These are phyloP conservation scores for Eulemur rufifrons DNA, from an alignment of 2,113 vertebrate species.

Conservation along the genomic window DNA sequence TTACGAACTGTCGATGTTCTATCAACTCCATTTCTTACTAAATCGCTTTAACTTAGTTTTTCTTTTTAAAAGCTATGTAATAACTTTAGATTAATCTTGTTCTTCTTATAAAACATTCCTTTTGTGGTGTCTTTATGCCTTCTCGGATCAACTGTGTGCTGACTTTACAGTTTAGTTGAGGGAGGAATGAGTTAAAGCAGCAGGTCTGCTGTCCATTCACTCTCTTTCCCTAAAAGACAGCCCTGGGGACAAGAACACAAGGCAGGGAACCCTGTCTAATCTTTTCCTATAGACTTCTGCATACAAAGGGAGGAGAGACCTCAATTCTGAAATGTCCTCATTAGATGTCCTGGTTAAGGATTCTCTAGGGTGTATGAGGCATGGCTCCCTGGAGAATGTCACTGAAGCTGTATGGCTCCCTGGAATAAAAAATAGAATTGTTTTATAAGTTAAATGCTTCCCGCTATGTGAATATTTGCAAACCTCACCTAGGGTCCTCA, in stretches of 20 bases:
- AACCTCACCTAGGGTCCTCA: not conserved
- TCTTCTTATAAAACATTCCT: not conserved
- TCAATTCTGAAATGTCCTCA: not conserved
- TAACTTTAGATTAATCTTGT: not conserved
- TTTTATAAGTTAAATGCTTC: not conserved
- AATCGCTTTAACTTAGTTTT: not conserved
- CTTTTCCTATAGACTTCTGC: not conserved
- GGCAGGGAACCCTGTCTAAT: not conserved
- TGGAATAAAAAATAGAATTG: not conserved
- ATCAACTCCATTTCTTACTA: not conserved
- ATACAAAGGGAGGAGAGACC: not conserved
- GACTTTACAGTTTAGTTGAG: not conserved
- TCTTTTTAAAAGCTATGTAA: not conserved
- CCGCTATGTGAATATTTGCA: not conserved
- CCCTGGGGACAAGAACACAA: not conserved
- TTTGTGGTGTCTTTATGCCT: not conserved
- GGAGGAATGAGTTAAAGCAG: not conserved
- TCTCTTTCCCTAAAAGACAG: not conserved
- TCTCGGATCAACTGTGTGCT: not conserved
- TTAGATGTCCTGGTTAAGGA: not conserved
- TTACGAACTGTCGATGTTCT: not conserved
- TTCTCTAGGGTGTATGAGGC: not conserved
- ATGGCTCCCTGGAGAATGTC: not conserved
- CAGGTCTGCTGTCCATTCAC: accelerated
- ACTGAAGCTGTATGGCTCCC: not conserved